Evolutionary conservation across 2,888 invertebrate genomes (phyloP), one percentile per base, ranked within the genome.

Genomic region (Napeogenes inachia): DNA sequence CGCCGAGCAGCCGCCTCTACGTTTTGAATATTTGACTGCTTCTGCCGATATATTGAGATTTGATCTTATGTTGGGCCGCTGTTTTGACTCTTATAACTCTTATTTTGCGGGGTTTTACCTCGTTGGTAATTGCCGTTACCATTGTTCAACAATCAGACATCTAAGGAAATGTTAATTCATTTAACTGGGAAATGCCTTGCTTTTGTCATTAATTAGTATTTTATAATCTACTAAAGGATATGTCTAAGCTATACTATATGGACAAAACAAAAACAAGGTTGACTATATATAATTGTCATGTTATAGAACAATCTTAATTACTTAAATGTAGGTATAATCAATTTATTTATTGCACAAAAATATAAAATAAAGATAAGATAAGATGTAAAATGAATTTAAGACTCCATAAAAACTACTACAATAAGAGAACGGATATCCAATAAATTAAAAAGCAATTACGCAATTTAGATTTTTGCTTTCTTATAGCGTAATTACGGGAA

Each of bases 21-120:
- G 61, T 63, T 68, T 68, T 62, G 62, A 66, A 68, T 64, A 62
- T 68, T 68, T 66, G 53, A 13, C 60, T 42, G 42, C 54, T 35
- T 57, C 45, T 42, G 12, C 42, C 56, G 56, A 57, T 61, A 47
- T 59, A 45, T 55, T 42, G 50, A 45, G 47, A 54, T 47, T 57
- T 57, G 47, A 38, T 45, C 47, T 38, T 3, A 42, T 42, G 5
- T 42, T 42, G 42, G 3, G 8, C 12, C 10, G 12, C 42, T 8
- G 2, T 42, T 42, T 42, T 42, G 10, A 42, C 5, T 42, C 8
- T 10, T 42, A 6, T 42, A 10, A 3, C 3, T 10, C 42, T 42
- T 42, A 42, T 10, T 10, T 10, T 10, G 42, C 12, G 42, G 6
- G 35, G 4, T 5, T 6, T 6, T 35, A 35, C 35, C 35, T 35